These are phyloP conservation scores for Scolopax rusticola DNA, from an alignment of 2,797 vertebrate species.

Conservation along the genomic window DNA sequence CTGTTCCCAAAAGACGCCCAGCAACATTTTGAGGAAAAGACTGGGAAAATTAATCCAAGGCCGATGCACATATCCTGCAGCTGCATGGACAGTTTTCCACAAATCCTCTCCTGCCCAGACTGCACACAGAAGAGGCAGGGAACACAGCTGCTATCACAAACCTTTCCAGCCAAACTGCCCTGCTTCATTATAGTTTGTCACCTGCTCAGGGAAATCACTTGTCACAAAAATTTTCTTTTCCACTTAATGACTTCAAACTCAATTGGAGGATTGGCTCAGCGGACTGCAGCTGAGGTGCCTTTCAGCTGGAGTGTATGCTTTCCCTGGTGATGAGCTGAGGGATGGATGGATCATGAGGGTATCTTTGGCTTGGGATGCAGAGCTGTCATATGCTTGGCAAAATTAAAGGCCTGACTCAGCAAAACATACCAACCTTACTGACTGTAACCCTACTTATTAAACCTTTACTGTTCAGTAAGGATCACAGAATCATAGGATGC, in stretches of 20 bases:
- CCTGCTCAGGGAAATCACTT: conserved; percentile 75
- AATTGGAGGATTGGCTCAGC: conserved; percentile 53
- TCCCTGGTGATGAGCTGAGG: background rate
- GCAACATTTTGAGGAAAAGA: background rate
- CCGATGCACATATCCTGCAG: background rate
- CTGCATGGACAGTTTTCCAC: background rate
- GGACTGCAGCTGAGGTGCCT: conserved; percentile 34
- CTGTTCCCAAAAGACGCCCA: background rate
- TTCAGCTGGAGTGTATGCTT: background rate
- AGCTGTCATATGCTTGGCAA: background rate
- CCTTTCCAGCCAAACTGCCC: conserved; percentile 47
- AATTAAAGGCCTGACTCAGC: background rate
- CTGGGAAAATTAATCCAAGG: background rate
- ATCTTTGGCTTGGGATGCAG: background rate
- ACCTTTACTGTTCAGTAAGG: background rate
- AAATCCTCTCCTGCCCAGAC: background rate
- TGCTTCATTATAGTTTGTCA: conserved; percentile 59
- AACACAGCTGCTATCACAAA: conserved; percentile 64
- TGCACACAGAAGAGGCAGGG: conserved; percentile 2
- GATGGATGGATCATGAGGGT: background rate
- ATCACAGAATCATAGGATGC: too few relatives aligned
- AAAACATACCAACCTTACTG: background rate
- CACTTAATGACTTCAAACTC: conserved; percentile 74
- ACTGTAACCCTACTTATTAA: background rate
- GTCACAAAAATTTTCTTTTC: conserved; percentile 75